These are phyloP conservation scores for Dicranocentrus wangi DNA, from an alignment of 2,888 invertebrate genomes.

Conservation along the genomic window DNA sequence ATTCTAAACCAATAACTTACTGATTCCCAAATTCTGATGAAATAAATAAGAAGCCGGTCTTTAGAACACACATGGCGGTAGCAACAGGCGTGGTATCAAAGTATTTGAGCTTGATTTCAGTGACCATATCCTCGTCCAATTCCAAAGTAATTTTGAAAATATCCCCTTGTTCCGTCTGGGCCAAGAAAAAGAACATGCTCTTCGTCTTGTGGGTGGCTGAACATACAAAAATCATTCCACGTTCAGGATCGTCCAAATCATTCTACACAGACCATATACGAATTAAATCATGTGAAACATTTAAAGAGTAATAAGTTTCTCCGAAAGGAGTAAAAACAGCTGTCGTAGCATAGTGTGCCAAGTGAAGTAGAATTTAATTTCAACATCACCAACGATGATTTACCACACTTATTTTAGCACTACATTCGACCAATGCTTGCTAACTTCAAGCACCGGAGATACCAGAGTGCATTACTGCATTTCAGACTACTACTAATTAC, in stretches of 20 bases:
- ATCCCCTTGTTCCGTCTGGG: slow-evolving; percentile 98
- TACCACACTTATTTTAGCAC: slow-evolving; percentile 67
- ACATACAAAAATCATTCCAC: slow-evolving; percentile 99
- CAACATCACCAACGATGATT: slow-evolving; percentile 70
- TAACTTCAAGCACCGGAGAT: slow-evolving; percentile 69
- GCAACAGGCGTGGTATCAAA: slow-evolving; percentile 99
- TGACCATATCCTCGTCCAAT: slow-evolving; percentile 97
- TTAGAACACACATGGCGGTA: slow-evolving; percentile 96
- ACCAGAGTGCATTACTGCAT: slow-evolving; percentile 68
- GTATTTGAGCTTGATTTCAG: slow-evolving; percentile 98
- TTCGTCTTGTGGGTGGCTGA: slow-evolving; percentile 99
- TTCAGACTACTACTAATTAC: neutral
- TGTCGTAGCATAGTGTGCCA: no score
- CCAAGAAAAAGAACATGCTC: slow-evolving; percentile 99
- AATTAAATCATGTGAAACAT: slow-evolving; percentile 36
- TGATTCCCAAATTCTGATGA: slow-evolving; percentile 99
- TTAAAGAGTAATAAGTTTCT: slow-evolving; percentile 20
- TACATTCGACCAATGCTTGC: slow-evolving; percentile 70
- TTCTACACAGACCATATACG: slow-evolving; percentile 78
- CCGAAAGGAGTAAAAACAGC: neutral
- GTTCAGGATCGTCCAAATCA: slow-evolving; percentile 98
- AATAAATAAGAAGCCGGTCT: slow-evolving; percentile 98
- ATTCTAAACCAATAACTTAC: no score
- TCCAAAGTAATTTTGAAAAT: slow-evolving; percentile 98
- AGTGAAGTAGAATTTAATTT: slow-evolving; percentile 62